These are phyloP conservation scores for Onychorhynchus coronatus DNA, from an alignment of 2,113 vertebrate genomes.

Conservation along the genomic window DNA sequence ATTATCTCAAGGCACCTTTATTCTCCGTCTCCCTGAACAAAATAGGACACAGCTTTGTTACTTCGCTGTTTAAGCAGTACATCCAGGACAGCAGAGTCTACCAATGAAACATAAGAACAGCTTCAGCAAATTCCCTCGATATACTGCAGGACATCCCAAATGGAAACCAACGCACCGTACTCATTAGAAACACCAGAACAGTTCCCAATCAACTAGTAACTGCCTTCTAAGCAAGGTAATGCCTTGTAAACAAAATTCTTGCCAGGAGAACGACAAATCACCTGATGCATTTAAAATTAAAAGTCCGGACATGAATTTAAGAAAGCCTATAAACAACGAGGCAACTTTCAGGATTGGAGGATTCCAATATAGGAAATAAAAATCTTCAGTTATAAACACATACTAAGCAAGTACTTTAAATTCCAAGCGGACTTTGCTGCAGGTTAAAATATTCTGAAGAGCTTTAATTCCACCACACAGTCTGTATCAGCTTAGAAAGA, in stretches of 20 bases:
- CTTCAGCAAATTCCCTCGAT: background rate
- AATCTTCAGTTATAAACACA: background rate
- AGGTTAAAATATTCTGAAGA: background rate
- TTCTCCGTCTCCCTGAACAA: background rate
- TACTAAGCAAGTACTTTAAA: background rate
- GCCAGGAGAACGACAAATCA: background rate
- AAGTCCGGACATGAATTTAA: background rate
- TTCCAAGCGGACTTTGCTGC: background rate
- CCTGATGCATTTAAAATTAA: background rate
- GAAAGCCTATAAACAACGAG: background rate
- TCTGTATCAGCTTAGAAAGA: background rate
- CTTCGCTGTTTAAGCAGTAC: background rate
- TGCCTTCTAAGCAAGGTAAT: background rate
- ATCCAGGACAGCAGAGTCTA: background rate
- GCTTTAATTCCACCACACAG: background rate
- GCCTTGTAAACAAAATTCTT: background rate
- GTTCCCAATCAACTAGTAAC: background rate
- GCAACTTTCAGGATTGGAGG: no score
- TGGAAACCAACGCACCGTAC: background rate
- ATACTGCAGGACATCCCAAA: background rate
- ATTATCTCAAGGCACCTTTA: background rate
- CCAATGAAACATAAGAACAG: fast-evolving
- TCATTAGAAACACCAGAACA: background rate
- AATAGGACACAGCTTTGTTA: background rate
- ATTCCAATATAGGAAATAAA: background rate